Conservation (phyloP, 2,888 invertebrate species). For the Sarcophaga carnaria region DNA sequence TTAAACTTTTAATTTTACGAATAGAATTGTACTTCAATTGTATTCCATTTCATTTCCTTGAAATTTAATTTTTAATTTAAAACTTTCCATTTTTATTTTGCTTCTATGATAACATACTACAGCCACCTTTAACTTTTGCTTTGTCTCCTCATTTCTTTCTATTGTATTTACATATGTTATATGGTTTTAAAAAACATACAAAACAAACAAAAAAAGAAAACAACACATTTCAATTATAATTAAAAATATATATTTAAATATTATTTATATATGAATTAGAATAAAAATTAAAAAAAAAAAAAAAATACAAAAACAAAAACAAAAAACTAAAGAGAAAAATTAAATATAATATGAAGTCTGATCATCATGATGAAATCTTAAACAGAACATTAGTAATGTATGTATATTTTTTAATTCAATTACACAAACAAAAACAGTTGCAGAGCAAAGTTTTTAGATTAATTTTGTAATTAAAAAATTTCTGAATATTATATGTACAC, state of each 20-base stretch:
- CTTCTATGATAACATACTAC: too few species aligned
- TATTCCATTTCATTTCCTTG: too few species aligned
- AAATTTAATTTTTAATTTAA: too few species aligned
- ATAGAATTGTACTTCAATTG: too few species aligned
- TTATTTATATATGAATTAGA: slow-evolving; percentile 58
- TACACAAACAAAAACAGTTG: slow-evolving; percentile 7
- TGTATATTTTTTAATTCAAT: slow-evolving; percentile 57
- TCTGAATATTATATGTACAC: neutral
- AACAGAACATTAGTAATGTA: slow-evolving; percentile 70
- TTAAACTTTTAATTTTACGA: too few species aligned
- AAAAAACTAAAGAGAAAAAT: slow-evolving; percentile 16
- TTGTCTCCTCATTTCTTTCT: too few species aligned
- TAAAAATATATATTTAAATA: slow-evolving; percentile 8
- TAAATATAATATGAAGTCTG: slow-evolving; percentile 78
- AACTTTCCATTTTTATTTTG: too few species aligned
- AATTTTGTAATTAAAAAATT: slow-evolving; percentile 30
- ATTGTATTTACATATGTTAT: too few species aligned
- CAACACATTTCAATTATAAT: too few species aligned
- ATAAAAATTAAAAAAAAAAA: slow-evolving; percentile 38
- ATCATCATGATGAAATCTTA: slow-evolving; percentile 79
- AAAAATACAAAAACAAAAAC: neutral
- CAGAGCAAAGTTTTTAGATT: slow-evolving; percentile 24
- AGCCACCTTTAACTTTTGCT: too few species aligned
- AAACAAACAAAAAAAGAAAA: too few species aligned
- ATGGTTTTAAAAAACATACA: too few species aligned